These are phyloP conservation scores for Dromaius novaehollandiae DNA, from an alignment of 2,113 vertebrate species.

Conservation along the genomic window DNA sequence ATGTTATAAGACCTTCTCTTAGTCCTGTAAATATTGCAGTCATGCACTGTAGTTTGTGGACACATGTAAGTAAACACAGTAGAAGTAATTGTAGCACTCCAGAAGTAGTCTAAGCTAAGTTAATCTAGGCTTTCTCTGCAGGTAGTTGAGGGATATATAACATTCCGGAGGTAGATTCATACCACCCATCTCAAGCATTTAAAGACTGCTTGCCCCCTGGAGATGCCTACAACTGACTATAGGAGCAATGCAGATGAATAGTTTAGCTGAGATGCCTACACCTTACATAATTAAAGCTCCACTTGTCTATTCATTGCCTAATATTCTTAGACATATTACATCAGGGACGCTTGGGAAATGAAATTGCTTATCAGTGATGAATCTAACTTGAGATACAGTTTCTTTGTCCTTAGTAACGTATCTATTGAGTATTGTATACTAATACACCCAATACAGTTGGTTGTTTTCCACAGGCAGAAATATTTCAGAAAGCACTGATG, in stretches of 20 bases:
- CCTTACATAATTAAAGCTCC: neutral
- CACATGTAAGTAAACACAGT: no score
- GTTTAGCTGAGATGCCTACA: neutral
- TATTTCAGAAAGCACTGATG: neutral
- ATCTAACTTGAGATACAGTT: neutral
- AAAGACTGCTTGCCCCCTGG: neutral
- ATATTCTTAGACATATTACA: neutral
- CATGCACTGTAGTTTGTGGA: neutral
- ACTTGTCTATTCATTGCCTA: neutral
- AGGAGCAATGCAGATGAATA: neutral
- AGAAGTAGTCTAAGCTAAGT: rapidly evolving
- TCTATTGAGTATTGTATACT: no score
- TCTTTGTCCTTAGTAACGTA: neutral
- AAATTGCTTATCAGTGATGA: neutral
- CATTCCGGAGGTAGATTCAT: neutral
- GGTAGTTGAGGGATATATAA: neutral
- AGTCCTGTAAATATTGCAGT: neutral
- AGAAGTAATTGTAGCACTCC: neutral
- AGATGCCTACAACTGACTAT: neutral
- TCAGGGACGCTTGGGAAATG: neutral
- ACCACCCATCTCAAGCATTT: neutral
- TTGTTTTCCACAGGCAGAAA: neutral
- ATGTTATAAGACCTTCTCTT: neutral
- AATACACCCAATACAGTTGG: neutral
- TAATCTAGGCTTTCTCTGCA: neutral